Conservation (phyloP, 2,797 vertebrate species). For the Spinus pinus region DNA sequence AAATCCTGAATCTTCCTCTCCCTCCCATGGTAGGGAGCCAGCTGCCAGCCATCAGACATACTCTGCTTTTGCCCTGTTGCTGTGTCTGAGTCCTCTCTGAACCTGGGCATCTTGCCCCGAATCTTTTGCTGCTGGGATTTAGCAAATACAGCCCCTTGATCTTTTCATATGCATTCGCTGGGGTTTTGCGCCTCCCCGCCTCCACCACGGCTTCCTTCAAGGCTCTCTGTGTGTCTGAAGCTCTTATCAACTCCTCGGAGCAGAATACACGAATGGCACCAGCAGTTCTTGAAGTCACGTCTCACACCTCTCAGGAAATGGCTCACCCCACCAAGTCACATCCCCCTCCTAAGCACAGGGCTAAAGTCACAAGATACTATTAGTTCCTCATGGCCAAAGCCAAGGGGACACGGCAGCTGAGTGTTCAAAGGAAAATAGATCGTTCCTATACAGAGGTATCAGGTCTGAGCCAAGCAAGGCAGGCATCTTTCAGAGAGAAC, state of each 20-base stretch:
- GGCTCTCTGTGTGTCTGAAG: slow-evolving; percentile 27
- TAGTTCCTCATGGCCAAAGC: background rate
- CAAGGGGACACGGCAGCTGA: background rate
- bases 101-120: background rate
- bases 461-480: background rate
- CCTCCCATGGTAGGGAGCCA: background rate
- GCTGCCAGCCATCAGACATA: background rate
- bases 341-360: slow-evolving; percentile 39
- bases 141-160: slow-evolving; percentile 56
- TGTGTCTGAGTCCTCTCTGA: background rate
- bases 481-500: background rate
- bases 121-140: slow-evolving; percentile 13
- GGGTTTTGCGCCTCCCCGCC: background rate
- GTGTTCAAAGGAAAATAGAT: background rate
- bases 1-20: background rate
- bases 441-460: background rate
- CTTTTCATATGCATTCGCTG: slow-evolving; percentile 45
- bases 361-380: slow-evolving; percentile 9
- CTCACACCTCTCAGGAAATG: slow-evolving; percentile 62
- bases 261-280: slow-evolving; percentile 57
- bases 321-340: slow-evolving; percentile 25
- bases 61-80: background rate
- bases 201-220: background rate
- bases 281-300: slow-evolving; percentile 36
- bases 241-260: slow-evolving; percentile 43